These are phyloP conservation scores for Notocelia uddmanniana DNA, from an alignment of 2,888 invertebrate genomes.

Conservation along the genomic window DNA sequence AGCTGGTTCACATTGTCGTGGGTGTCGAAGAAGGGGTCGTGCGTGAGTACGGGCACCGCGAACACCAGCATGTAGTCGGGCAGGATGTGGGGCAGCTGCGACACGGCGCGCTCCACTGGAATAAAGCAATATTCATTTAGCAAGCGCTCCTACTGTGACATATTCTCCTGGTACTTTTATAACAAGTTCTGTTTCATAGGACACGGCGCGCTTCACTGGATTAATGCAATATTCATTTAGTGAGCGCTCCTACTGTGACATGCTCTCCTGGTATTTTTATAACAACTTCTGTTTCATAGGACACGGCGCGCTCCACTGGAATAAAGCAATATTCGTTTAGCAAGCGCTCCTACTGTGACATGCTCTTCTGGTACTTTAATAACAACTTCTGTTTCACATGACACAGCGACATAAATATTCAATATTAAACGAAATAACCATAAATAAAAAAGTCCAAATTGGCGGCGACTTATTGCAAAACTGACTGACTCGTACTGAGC, in stretches of 20 bases:
- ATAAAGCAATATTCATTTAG: neutral
- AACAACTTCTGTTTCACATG: no score
- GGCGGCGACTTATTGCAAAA: no score
- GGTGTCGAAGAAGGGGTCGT: slow-evolving; percentile 93
- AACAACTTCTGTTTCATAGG: slow-evolving; percentile 57
- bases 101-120: slow-evolving; percentile 88
- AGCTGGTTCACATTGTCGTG: slow-evolving; percentile 92
- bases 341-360: neutral
- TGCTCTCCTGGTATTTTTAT: no score
- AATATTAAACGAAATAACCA: no score
- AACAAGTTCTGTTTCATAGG: no score
- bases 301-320: slow-evolving; percentile 88
- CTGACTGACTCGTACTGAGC: no score
- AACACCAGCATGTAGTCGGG: slow-evolving; percentile 99
- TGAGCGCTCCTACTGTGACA: neutral
- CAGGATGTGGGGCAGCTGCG: slow-evolving; percentile 94
- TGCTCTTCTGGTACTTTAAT: no score
- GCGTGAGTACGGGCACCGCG: slow-evolving; percentile 97
- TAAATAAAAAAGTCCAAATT: no score
- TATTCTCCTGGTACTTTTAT: no score
- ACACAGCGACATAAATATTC: no score
- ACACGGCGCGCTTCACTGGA: slow-evolving; percentile 88
- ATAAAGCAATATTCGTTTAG: neutral
- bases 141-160: neutral
- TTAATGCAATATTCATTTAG: neutral